These are phyloP conservation scores for Drosophila mimica DNA, from an alignment of 2,888 invertebrate species.

Conservation along the genomic window DNA sequence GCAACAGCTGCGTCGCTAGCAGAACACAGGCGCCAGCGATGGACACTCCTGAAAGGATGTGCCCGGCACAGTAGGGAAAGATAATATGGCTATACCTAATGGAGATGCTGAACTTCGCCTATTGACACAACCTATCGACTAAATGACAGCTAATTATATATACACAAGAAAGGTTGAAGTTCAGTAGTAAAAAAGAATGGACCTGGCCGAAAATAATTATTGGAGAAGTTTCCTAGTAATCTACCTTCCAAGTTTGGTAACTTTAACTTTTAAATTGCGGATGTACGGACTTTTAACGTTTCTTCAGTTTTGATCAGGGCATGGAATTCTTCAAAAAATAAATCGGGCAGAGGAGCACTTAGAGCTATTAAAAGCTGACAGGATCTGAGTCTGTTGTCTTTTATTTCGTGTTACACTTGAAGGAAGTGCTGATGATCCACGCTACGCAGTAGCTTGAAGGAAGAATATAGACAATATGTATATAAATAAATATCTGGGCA, in stretches of 20 bases:
- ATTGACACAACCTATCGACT: neutral
- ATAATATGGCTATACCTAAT: neutral
- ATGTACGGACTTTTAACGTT: too few relatives aligned
- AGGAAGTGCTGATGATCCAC: neutral
- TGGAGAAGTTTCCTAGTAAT: neutral
- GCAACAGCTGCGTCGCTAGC: too few relatives aligned
- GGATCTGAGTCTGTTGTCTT: neutral
- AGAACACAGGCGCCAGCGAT: too few relatives aligned
- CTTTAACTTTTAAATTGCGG: neutral
- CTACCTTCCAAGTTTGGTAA: neutral
- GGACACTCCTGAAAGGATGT: too few relatives aligned
- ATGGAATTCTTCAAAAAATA: neutral
- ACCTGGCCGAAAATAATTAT: neutral
- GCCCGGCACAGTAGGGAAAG: neutral
- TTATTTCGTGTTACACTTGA: neutral
- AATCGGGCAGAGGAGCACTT: neutral
- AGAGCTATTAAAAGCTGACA: neutral
- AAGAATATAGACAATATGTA: too few relatives aligned
- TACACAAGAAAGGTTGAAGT: too few relatives aligned
- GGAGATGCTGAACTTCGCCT: neutral
- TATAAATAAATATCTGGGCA: neutral
- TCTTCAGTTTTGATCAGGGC: neutral
- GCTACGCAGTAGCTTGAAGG: neutral
- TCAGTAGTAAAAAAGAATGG: neutral
- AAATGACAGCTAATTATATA: too few relatives aligned